Base-by-base conservation (phyloP, 2,888 invertebrate genomes). In the Drosophila kanekoi region DNA sequence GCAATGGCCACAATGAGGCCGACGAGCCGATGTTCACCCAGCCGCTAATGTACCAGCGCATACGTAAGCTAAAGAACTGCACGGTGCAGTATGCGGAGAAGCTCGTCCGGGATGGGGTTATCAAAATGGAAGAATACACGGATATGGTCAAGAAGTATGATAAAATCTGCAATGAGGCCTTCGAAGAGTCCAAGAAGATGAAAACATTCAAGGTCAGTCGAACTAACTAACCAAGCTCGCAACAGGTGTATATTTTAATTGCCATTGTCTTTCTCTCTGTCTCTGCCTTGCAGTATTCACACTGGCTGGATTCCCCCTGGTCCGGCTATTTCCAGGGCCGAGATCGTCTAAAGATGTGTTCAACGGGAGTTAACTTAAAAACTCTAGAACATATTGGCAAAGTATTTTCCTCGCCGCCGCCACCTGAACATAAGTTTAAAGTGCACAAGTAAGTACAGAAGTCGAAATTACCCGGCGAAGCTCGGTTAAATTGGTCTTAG, bases 1-100 rank as follows among this genome's bases (percentile, higher is more conserved):
- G 97, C 83, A 95, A 95, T 90, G 98, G 98, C 0, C 98, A 98
- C 93, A 98, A 97, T 91, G 98, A 98, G 93, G 95, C 96, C 90
- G 98, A 98, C 92, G 97, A 98, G 92, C 98, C 98, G 0, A 97
- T 96, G 96, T 96, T 97, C 92, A 98, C 98, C 9, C 98, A 98
- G 91, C 98, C 98, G 0, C 93, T 97, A 63, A 98, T 98, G 97
- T 98, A 98, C 93, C 96, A 96, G 91, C 95, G 95, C 86, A 97
- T 98, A 75, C 94, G 93, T 43, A 92, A 93, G 23, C 94, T 94
- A 85, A 90, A 91, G 87, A 93, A 94, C 1, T 92, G 93, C 45
- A 93, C 96, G 51, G 92, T 94, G 40, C 93, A 95, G 51, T 98
- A 97, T 92, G 94, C 94, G 0, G 94, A 95, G 0, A 94, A 94